Evolutionary conservation across 2,888 invertebrate species (phyloP).

Genomic region (Augiades crinisus): DNA sequence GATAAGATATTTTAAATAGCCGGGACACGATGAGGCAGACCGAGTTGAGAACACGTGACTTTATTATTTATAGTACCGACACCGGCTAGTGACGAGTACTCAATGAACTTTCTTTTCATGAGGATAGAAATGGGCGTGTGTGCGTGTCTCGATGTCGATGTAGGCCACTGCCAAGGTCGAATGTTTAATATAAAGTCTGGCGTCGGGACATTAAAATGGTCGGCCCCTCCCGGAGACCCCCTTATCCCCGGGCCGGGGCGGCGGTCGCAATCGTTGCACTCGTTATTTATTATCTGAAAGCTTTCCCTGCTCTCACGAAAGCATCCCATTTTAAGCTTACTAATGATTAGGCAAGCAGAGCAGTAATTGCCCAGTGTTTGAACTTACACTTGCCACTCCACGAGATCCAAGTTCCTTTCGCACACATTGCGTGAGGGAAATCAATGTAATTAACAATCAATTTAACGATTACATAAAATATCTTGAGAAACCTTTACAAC

Average conservation of each 20-base stretch:
- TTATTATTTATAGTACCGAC: constrained; percentile 69
- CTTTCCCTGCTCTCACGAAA: constrained; percentile 59
- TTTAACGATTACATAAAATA: no score
- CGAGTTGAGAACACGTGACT: constrained; percentile 58
- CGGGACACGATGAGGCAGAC: constrained; percentile 47
- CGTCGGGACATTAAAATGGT: constrained; percentile 81
- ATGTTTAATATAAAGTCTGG: constrained; percentile 82
- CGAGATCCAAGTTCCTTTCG: no score
- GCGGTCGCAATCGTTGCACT: constrained; percentile 79
- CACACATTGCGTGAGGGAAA: no score
- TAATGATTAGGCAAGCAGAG: no score
- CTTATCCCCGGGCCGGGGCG: constrained; percentile 61
- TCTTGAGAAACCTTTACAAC: no score
- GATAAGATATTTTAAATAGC: constrained; percentile 46
- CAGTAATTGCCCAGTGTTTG: no score
- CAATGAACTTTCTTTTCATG: constrained; percentile 78
- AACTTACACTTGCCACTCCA: no score
- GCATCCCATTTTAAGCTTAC: constrained; percentile 29
- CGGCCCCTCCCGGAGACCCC: constrained; percentile 74
- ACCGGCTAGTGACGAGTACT: constrained; percentile 65
- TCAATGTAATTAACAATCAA: no score
- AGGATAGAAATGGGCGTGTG: constrained; percentile 69
- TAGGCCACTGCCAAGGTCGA: constrained; percentile 81
- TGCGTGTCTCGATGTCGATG: constrained; percentile 78
- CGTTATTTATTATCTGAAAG: constrained; percentile 78